Percentiles rank a stretch among this genome's conserved stretches.
phyloP scores from a whole-genome alignment of 2,113 vertebrate species.

The Psophia crepitans region DNA sequence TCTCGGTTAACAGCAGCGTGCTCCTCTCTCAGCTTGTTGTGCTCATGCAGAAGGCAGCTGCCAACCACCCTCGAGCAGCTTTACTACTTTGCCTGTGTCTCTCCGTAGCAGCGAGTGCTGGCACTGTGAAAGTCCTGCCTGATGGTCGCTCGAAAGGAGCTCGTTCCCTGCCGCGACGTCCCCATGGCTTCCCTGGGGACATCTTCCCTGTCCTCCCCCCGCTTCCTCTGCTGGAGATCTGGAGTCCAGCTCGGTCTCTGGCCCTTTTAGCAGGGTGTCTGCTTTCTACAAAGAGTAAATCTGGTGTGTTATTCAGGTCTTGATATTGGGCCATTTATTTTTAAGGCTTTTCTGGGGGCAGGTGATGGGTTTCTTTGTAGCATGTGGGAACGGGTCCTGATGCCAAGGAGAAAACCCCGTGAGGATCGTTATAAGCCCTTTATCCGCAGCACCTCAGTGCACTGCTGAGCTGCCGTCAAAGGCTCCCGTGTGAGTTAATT shows the following conservation, averaged over 20 bases:
- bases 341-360: background rate
- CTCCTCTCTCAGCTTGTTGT: background rate
- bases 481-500: background rate
- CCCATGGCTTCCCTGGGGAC: background rate
- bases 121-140: background rate
- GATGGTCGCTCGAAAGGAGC: background rate
- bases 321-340: background rate
- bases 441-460: background rate
- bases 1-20: background rate
- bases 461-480: background rate
- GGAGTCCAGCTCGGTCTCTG: background rate
- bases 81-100: background rate
- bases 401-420: background rate
- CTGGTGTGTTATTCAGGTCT: background rate
- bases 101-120: background rate
- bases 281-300: background rate
- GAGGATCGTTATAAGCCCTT: background rate
- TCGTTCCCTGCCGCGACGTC: background rate
- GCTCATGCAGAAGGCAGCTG: background rate
- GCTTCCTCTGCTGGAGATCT: background rate
- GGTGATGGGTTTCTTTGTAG: background rate
- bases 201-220: background rate
- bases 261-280: background rate
- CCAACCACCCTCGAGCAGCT: background rate
- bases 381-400: background rate